Evolutionary conservation across 2,113 vertebrate species (phyloP), one percentile per base, ranked within the genome.

Genomic region (Pan paniscus): DNA sequence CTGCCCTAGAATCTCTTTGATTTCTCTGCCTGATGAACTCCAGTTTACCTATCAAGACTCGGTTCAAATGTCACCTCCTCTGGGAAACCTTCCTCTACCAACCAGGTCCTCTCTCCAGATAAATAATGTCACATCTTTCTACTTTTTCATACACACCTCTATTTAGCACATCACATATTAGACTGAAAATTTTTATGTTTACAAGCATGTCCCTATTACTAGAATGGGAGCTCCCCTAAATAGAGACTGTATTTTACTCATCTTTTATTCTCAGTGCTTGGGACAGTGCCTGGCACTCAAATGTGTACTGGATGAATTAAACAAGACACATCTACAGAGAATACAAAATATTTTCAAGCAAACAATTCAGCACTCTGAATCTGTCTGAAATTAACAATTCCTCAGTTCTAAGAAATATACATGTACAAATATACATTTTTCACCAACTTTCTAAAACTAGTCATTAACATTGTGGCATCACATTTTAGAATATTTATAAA

Each of bases 401-500:
- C 18, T 96, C 64, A 61, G n/a, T 86, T 91, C 72, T 95, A 93
- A 91, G 78, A 93, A 75, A 90, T 55, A 81, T 11, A 83, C 4
- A 83, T n/a, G 22, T 59, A 96, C 23, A 86, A 80, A 72, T 27
- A 91, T 48, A 85, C 0, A 20, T 38, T 80, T 95, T 86, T 81
- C 20, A 20, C 4, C 22, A 72, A 61, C 72, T 83, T 96, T 92
- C 30, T 64, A 85, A 92, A 96, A 68, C n/a, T 92, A 20, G 25
- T 59, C 43, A 89, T n/a, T 79, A 86, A 85, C 30, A 81, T 16
- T 79, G 38, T 7, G 64, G 72, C 3, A 86, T 93, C 23, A 94
- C 27, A 94, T 88, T 96, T 68, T 50, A 90, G 67, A 82, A 4
- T 83, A 90, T 91, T 94, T 96, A 96, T 57, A 90, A 94, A 83